Conservation (phyloP, 1,140 invertebrate genomes). For the Onthophagus taurus region DNA sequence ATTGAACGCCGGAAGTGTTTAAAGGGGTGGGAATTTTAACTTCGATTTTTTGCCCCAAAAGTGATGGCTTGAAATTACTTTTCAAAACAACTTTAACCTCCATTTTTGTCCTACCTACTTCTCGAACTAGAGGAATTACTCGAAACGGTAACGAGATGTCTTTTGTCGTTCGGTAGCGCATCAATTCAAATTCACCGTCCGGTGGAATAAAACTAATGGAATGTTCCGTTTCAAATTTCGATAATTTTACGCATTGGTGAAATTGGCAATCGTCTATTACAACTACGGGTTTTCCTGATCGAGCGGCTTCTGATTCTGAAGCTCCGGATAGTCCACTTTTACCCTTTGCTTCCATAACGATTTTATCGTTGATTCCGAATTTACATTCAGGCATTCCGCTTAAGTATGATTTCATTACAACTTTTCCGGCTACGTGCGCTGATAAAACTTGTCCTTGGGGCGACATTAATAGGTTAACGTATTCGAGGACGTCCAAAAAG, state of each 20-base stretch:
- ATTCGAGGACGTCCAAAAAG: constrained; percentile 98
- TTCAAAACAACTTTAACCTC: constrained; percentile 99
- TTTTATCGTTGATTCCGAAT: constrained; percentile 99
- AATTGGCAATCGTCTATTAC: constrained; percentile 99
- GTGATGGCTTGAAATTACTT: constrained; percentile 98
- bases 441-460: constrained; percentile 99
- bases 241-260: constrained; percentile 99
- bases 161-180: constrained; percentile 99
- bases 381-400: constrained; percentile 99
- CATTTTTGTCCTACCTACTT: constrained; percentile 98
- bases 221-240: constrained; percentile 99
- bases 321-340: constrained; percentile 56
- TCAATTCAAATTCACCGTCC: constrained; percentile 99
- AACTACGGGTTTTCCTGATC: constrained; percentile 89
- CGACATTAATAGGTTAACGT: constrained; percentile 98
- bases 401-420: constrained; percentile 99
- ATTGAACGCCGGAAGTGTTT: constrained; percentile 96
- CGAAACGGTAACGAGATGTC: constrained; percentile 99
- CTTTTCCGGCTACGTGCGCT: constrained; percentile 97
- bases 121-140: constrained; percentile 95
- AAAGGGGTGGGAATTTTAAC: constrained; percentile 97
- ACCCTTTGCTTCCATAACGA: constrained; percentile 97
- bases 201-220: constrained; percentile 99
- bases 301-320: constrained; percentile 73
- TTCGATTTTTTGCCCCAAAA: constrained; percentile 98